Evolutionary conservation across 1,140 invertebrate genomes (phyloP), one percentile per base, ranked within the genome.

Genomic region (Drosophila suzukii): DNA sequence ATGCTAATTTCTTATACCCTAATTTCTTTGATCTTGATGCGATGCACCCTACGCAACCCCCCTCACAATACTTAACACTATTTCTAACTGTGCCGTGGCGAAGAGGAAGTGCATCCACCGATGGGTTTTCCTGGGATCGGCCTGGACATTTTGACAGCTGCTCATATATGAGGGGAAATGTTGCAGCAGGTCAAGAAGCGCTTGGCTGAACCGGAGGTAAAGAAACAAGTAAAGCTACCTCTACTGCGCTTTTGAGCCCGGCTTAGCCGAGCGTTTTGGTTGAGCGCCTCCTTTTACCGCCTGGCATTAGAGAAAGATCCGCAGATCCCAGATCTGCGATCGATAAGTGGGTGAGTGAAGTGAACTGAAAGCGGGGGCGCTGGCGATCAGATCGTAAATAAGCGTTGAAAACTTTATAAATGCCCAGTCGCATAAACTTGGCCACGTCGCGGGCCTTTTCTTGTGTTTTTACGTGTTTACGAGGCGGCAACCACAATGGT

Each of bases 381-480:
- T 34, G 47, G 36, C 62, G 56, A 79, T 78, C 66, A 73, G 84
- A 88, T 83, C 83, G 76, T 88, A 88, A 88, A 89, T 89, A 88
- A 88, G 80, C 76, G 83, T 54, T 89, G 76, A 88, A 88, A 88
- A 88, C 83, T 88, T 89, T 88, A 88, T 88, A 88, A 89, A 89
- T 70, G 62, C 84, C 53, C 65, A 65, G 63, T 79, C 71, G 80
- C 83, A 89, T 88, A 88, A 86, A 86, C 83, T 89, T 83, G 79
- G 59, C 75, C 74, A 73, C 12, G 20, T 24, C 13, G 47, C 24
- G 27, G 34, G 36, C 17, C 47, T 30, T 67, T 32, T 70, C 59
- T 39, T 65, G 65, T 66, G 62, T 55, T 44, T 56, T 81, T 61
- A 67, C 83, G 75, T 89, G 83, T 88, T 90, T 90, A 84, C 80